Percentiles rank a stretch among this genome's conserved stretches.
Evolutionary conservation across 2,888 invertebrate genomes (phyloP).

Genomic region (Lasioglossum zephyrum): DNA sequence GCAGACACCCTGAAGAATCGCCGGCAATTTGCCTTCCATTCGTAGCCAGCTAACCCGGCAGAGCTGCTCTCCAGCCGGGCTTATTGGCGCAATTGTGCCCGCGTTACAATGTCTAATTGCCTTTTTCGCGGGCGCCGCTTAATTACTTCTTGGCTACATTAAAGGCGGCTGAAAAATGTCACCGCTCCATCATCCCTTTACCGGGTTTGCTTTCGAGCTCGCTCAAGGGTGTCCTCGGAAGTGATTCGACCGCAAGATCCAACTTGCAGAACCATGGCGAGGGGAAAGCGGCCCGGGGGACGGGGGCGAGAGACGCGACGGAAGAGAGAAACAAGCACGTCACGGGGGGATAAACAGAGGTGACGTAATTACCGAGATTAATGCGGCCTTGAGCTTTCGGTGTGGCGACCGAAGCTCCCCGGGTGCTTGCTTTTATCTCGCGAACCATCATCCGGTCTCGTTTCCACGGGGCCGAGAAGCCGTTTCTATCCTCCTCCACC

Average conservation of each 20-base stretch:
- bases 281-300: neutral
- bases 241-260: conserved; percentile 57
- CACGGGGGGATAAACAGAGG: conserved; percentile 76
- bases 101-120: conserved; percentile 49
- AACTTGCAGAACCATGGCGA: conserved; percentile 16
- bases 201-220: conserved; percentile 47
- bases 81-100: conserved; percentile 14
- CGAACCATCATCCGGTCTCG: conserved; percentile 74
- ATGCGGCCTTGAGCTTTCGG: conserved; percentile 77
- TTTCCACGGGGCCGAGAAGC: conserved; percentile 48
- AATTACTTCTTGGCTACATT: conserved; percentile 62
- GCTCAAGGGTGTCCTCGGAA: conserved; percentile 50
- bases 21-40: conserved; percentile 25
- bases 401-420: conserved; percentile 67
- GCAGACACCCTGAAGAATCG: neutral
- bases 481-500: conserved; percentile 27
- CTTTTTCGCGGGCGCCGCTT: conserved; percentile 49
- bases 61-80: neutral
- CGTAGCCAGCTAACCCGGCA: neutral
- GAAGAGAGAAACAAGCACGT: conserved; percentile 53
- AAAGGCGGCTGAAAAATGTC: conserved; percentile 63
- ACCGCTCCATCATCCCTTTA: conserved; percentile 54
- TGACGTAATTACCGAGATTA: conserved; percentile 82
- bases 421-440: conserved; percentile 70
- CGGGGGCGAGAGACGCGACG: conserved; percentile 9